Percentiles rank a stretch among this genome's conserved stretches.
These are phyloP conservation scores for Steinernema feltiae DNA, from an alignment of 1,140 invertebrate species.

Conservation along the genomic window DNA sequence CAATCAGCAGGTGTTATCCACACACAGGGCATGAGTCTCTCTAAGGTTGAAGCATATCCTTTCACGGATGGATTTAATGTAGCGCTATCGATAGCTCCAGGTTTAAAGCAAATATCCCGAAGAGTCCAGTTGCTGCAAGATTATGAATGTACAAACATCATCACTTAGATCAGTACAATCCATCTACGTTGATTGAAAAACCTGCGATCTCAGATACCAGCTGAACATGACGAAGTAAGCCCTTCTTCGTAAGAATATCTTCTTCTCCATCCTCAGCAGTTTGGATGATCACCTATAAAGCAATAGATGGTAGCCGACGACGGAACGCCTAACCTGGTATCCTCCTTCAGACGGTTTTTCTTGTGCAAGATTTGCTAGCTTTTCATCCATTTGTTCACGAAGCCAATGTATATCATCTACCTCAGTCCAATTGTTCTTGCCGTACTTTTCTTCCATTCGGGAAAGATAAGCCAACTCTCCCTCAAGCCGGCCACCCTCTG, in stretches of 20 bases:
- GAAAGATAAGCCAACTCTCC: slow-evolving; percentile 50
- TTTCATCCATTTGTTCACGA: slow-evolving; percentile 5
- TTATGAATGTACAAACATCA: no score
- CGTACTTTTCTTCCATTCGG: slow-evolving; percentile 29
- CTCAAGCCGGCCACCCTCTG: slow-evolving; percentile 56
- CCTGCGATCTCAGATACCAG: neutral
- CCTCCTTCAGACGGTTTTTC: slow-evolving; percentile 6
- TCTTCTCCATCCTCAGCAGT: neutral
- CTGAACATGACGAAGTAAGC: neutral
- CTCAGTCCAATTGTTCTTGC: slow-evolving; percentile 13
- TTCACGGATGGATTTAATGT: neutral
- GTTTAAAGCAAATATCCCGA: neutral
- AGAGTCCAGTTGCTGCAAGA: slow-evolving; percentile 12
- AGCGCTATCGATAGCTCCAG: neutral
- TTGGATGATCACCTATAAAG: neutral
- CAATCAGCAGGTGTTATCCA: neutral
- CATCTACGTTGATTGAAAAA: neutral
- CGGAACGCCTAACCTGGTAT: neutral
- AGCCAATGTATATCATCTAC: slow-evolving; percentile 18
- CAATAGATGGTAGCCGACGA: neutral
- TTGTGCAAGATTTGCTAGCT: slow-evolving; percentile 9
- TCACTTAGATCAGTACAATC: no score
- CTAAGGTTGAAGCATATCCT: neutral
- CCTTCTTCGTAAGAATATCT: neutral
- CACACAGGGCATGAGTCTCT: neutral